phyloP scores from a whole-genome alignment of 2,888 invertebrate genomes.

The Macrosoma leucophasiata region DNA sequence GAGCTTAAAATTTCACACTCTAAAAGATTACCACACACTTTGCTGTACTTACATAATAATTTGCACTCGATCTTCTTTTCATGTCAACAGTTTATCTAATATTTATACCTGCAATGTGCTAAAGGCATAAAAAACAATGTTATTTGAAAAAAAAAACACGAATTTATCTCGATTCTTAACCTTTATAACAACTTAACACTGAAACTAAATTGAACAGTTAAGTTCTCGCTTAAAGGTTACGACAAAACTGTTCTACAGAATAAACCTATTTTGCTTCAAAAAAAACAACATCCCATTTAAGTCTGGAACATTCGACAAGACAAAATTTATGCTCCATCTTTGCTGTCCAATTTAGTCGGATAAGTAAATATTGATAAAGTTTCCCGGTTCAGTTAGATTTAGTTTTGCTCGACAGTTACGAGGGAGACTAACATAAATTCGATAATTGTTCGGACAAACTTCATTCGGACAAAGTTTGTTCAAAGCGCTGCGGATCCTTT shows the following conservation, averaged over 20 bases:
- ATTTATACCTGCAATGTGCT: no score
- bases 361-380: slow-evolving; percentile 31
- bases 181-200: not conserved
- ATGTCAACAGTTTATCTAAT: no score
- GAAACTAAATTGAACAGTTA: not conserved
- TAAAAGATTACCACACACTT: no score
- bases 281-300: no score
- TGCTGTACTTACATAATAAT: no score
- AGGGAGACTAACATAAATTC: slow-evolving; percentile 10
- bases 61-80: no score
- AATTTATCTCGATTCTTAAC: no score
- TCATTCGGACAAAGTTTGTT: slow-evolving; percentile 5
- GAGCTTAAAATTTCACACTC: no score
- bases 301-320: slow-evolving; percentile 6
- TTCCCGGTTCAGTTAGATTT: slow-evolving; percentile 21
- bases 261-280: no score
- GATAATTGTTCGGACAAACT: slow-evolving; percentile 14
- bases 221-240: not conserved
- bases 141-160: no score
- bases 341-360: slow-evolving; percentile 25
- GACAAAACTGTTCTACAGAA: not conserved
- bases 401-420: slow-evolving; percentile 12
- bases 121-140: no score
- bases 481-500: slow-evolving; percentile 7
- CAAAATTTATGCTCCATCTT: slow-evolving; percentile 22